phyloP scores from a whole-genome alignment of 2,888 invertebrate genomes.

The Geotrupes spiniger region DNA sequence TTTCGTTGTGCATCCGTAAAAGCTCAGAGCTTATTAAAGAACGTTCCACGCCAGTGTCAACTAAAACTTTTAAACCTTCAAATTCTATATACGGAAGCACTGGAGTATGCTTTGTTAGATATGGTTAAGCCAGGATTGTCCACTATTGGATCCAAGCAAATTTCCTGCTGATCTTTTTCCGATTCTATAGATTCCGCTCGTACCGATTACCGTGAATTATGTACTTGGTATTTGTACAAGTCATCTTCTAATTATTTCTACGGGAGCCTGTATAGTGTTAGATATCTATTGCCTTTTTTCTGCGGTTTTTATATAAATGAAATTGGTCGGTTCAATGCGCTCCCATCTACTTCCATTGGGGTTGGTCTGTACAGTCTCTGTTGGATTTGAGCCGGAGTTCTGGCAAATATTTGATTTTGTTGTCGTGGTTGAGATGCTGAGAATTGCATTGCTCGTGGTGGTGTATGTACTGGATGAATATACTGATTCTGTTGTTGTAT shows the following conservation, averaged over 20 bases:
- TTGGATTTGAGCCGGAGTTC: not conserved
- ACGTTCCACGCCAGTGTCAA: conserved; percentile 4
- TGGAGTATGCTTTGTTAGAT: conserved; percentile 7
- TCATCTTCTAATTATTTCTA: conserved; percentile 7
- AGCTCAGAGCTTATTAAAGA: conserved; percentile 4
- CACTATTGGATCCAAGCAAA: not conserved
- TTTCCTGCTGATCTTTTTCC: not conserved
- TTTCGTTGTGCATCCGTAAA: conserved; percentile 1
- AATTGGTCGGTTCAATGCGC: not conserved
- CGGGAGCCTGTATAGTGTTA: not conserved
- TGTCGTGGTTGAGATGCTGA: not conserved
- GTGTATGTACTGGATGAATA: not conserved
- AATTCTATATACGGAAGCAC: conserved; percentile 6
- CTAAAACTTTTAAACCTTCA: conserved; percentile 3
- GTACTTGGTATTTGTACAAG: conserved; percentile 5
- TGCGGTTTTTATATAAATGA: conserved; percentile 2
- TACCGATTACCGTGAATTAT: not conserved
- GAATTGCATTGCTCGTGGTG: not conserved
- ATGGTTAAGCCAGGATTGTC: conserved; percentile 1
- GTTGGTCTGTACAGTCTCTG: conserved; percentile 6
- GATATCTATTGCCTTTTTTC: conserved; percentile 8
- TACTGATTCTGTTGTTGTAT: not conserved
- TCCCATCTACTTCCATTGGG: conserved; percentile 8
- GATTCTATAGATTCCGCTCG: not conserved
- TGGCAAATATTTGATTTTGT: not conserved